Conservation (phyloP, 1,140 invertebrate genomes). For the Hypothenemus hampei region DNA sequence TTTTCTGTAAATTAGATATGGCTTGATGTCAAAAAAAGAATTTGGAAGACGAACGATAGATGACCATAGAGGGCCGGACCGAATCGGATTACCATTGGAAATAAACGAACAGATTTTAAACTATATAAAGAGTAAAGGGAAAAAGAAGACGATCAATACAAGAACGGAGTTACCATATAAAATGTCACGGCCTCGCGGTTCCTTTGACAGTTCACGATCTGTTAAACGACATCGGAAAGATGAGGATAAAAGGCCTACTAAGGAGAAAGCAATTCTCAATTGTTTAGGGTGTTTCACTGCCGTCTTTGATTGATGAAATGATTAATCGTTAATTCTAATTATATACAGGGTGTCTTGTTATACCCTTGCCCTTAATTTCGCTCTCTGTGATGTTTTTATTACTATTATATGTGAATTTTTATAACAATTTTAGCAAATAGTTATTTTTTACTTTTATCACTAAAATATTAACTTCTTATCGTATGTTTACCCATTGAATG, state of each 20-base stretch:
- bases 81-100: constrained; percentile 39
- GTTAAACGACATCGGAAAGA: too few relatives aligned
- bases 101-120: constrained; percentile 36
- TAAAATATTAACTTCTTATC: too few relatives aligned
- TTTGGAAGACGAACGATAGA: constrained; percentile 35
- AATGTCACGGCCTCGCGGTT: constrained; percentile 27
- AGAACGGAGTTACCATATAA: constrained; percentile 37
- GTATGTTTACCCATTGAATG: too few relatives aligned
- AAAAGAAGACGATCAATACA: constrained; percentile 19
- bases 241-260: too few relatives aligned
- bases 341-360: too few relatives aligned
- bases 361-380: too few relatives aligned
- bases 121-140: constrained; percentile 38
- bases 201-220: constrained; percentile 18
- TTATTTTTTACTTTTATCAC: too few relatives aligned
- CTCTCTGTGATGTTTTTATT: constrained; percentile 12
- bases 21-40: constrained; percentile 40
- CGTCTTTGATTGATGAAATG: constrained; percentile 44
- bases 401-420: too few relatives aligned
- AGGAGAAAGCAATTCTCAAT: constrained; percentile 40
- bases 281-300: constrained; percentile 41
- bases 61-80: constrained; percentile 36
- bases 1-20: constrained; percentile 37
- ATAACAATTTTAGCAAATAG: too few relatives aligned
- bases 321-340: too few relatives aligned